Base-by-base conservation (phyloP, 2,113 vertebrate species). In the Coregonus clupeaformis region DNA sequence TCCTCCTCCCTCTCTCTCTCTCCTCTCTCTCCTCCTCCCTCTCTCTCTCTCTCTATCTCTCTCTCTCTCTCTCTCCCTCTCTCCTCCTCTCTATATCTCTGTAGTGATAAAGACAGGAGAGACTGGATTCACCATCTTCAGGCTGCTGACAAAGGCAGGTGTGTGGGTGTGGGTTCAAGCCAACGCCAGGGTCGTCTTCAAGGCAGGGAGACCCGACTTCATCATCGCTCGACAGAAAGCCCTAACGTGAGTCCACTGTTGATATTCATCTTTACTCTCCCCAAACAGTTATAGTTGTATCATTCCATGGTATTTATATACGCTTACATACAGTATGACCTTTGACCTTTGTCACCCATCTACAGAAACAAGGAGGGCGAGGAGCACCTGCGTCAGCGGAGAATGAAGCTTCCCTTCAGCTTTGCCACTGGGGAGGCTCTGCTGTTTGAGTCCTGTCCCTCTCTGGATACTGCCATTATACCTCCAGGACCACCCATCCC, bases 81-180 rank as follows among this genome's bases (percentile, higher is more conserved):
- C 42, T 45, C 5, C 22, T n/a, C 60, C 12, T 13, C 63, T 60
- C n/a, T 72, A 13, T n/a, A 6, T n/a, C 63, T 49, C 32, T 18
- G 0, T 87, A 96, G 95, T 95, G 89, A 95, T 96, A 9, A 94
- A 92, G 88, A 94, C 90, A 0, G 94, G 95, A 16, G 93, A 96
- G 82, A 95, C 67, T 0, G 93, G 94, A 3, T 76, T 92, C 73
- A 90, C 87, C 0, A 89, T 94, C 2, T 95, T 96, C 89, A 77
- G 94, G 77, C 91, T 95, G 18, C 92, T 96, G 68, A 92, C 90
- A 22, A 96, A 96, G 77, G 73, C 77, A 0, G 72, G 81, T 0
- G 6, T 72, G 69, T 96, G 95, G 95, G 14, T 95, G 68, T 96
- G 96, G 95, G 90, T 96, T 45, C 95, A 96, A 85, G 14, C 93